These are phyloP conservation scores for Cantharis nigra DNA, from an alignment of 2,888 invertebrate genomes.

Conservation along the genomic window DNA sequence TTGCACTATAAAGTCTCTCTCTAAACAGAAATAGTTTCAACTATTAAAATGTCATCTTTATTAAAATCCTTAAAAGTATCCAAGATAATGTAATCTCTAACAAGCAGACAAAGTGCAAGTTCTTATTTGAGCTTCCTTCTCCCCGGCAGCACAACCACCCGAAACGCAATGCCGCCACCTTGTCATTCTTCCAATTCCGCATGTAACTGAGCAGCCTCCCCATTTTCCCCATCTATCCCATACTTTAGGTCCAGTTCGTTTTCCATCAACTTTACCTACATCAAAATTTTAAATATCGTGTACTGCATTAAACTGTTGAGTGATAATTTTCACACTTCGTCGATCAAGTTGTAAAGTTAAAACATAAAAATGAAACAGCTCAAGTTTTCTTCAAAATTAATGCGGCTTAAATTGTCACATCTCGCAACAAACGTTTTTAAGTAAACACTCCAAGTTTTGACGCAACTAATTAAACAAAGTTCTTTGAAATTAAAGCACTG, in stretches of 20 bases:
- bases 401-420: background rate
- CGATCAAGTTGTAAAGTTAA: background rate
- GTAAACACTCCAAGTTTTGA: background rate
- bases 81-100: slow-evolving; percentile 9
- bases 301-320: background rate
- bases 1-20: no score
- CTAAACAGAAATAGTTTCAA: no score
- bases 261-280: background rate
- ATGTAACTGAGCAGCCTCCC: slow-evolving; percentile 57
- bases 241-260: slow-evolving; percentile 45
- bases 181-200: slow-evolving; percentile 54
- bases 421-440: background rate
- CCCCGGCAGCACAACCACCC: slow-evolving; percentile 55
- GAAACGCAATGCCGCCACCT: slow-evolving; percentile 57
- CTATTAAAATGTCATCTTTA: background rate
- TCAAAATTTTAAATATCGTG: background rate
- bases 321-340: background rate
- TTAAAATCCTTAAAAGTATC: background rate
- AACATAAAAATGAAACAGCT: background rate
- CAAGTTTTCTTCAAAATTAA: background rate
- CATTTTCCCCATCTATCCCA: slow-evolving; percentile 60
- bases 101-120: slow-evolving; percentile 56
- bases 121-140: slow-evolving; percentile 60
- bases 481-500: background rate
- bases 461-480: background rate